phyloP scores from a whole-genome alignment of 2,797 vertebrate genomes.

The Cichlasoma orientale region DNA sequence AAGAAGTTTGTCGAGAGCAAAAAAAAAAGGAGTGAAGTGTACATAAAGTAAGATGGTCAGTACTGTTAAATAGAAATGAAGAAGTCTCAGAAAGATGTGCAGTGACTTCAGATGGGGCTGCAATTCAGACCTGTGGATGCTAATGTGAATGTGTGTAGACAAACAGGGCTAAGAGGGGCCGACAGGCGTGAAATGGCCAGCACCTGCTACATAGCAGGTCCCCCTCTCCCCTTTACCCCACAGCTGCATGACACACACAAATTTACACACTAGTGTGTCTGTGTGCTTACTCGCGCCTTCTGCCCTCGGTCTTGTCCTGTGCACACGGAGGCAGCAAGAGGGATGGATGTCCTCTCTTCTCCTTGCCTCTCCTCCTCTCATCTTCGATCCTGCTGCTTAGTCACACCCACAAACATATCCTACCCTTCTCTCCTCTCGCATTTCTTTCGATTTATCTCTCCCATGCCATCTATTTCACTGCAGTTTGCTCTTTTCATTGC shows the following conservation, averaged over 20 bases:
- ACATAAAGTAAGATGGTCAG: background rate
- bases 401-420: slow-evolving; percentile 44
- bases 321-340: slow-evolving; percentile 49
- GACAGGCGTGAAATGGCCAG: slow-evolving; percentile 81
- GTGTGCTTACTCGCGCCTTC: slow-evolving; percentile 34
- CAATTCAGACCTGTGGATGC: slow-evolving; percentile 54
- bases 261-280: slow-evolving; percentile 34
- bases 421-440: slow-evolving; percentile 15
- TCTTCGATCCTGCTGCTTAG: slow-evolving; percentile 66
- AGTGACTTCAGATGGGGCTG: slow-evolving; percentile 58
- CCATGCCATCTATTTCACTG: slow-evolving; percentile 48
- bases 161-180: slow-evolving; percentile 70
- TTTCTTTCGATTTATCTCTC: slow-evolving; percentile 48
- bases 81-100: slow-evolving; percentile 24
- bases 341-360: slow-evolving; percentile 61
- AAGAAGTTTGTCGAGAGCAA: slow-evolving; percentile 14
- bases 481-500: slow-evolving; percentile 63
- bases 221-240: slow-evolving; percentile 53
- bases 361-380: slow-evolving; percentile 56
- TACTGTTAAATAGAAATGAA: slow-evolving; percentile 14
- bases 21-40: background rate
- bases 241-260: slow-evolving; percentile 60
- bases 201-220: slow-evolving; percentile 75
- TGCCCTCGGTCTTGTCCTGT: slow-evolving; percentile 53
- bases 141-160: slow-evolving; percentile 68